Conservation (phyloP, 1,140 invertebrate genomes). For the Meteorus sp. region DNA sequence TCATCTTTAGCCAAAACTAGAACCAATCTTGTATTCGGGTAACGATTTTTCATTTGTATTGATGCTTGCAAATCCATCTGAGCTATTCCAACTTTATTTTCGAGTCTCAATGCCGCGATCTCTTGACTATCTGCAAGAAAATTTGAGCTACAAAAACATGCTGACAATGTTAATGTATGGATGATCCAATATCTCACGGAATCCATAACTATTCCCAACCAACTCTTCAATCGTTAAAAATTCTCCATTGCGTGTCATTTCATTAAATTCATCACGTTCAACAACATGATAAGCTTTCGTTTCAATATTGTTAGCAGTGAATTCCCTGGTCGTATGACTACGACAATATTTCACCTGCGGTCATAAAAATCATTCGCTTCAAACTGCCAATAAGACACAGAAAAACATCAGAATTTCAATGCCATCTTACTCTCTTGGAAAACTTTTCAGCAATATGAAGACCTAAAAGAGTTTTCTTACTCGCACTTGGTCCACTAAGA, state of each 20-base stretch:
- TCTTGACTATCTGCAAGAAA: constrained; percentile 34
- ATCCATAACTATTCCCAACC: constrained; percentile 43
- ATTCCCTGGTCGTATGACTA: constrained; percentile 40
- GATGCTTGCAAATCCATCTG: constrained; percentile 39
- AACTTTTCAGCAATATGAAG: constrained; percentile 27
- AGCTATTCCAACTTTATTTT: constrained; percentile 44
- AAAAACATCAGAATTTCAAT: not conserved
- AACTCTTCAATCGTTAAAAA: constrained; percentile 42
- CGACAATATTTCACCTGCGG: constrained; percentile 41
- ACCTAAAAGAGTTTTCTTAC: constrained; percentile 36
- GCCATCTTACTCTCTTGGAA: constrained; percentile 33
- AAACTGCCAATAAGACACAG: not conserved
- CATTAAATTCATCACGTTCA: constrained; percentile 28
- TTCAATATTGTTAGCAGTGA: constrained; percentile 21
- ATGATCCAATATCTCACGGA: constrained; percentile 35
- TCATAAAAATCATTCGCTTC: not conserved
- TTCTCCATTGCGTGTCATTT: constrained; percentile 30
- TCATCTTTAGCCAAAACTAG: constrained; percentile 35
- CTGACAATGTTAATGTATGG: not conserved
- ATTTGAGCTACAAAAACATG: too few species aligned
- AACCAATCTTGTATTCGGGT: constrained; percentile 37
- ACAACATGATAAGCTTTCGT: constrained; percentile 31
- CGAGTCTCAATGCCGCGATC: constrained; percentile 31
- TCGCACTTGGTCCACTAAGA: constrained; percentile 40
- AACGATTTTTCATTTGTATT: constrained; percentile 37